phyloP scores from a whole-genome alignment of 1,140 invertebrate species.

The Papilio dardanus region DNA sequence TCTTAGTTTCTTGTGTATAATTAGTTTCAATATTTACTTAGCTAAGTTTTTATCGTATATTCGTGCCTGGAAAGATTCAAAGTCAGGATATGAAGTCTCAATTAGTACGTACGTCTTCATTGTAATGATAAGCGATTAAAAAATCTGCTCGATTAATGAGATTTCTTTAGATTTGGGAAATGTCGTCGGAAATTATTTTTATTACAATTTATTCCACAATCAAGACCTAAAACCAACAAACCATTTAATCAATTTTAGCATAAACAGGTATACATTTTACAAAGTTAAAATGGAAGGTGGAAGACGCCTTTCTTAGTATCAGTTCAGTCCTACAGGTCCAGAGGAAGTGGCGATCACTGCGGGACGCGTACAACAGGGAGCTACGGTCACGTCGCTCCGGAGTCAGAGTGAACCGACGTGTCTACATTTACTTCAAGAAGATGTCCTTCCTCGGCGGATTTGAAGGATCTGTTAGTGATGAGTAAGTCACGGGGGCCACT shows the following conservation, averaged over 20 bases:
- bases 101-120: not conserved
- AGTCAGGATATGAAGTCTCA: not conserved
- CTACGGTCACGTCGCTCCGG: slow-evolving; percentile 57
- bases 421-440: slow-evolving; percentile 73
- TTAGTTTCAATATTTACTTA: not conserved
- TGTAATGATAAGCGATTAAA: not conserved
- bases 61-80: not conserved
- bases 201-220: no score
- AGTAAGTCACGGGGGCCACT: no score
- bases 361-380: slow-evolving; percentile 74
- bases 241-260: no score
- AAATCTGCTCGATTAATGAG: not conserved
- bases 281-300: no score
- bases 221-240: no score
- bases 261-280: no score
- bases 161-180: not conserved
- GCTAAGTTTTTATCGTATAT: slow-evolving; percentile 4
- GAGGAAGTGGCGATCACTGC: slow-evolving; percentile 71
- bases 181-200: no score
- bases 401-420: slow-evolving; percentile 51
- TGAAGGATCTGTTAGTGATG: slow-evolving; percentile 60
- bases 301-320: no score
- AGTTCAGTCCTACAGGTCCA: slow-evolving; percentile 68
- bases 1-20: not conserved
- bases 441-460: slow-evolving; percentile 72